Percentiles rank a stretch among this genome's conserved stretches.
phyloP scores from a whole-genome alignment of 92 coral and sea anemone genomes.

The Paragorgia papillata region DNA sequence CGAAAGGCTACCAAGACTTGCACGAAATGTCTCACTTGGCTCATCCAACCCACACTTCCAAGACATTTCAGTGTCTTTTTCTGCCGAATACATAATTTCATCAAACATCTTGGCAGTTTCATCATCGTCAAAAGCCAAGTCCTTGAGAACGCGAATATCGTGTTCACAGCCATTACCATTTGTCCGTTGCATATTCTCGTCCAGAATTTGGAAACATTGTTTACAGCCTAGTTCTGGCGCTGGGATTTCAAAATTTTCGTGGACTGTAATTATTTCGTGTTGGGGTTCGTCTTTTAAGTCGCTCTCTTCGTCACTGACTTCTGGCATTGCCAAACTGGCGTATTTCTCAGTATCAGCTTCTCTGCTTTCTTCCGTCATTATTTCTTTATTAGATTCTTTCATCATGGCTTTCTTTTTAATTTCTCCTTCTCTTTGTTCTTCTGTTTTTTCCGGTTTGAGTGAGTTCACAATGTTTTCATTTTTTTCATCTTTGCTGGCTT shows the following conservation, averaged over 20 bases:
- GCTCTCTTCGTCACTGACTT: conserved; percentile 9
- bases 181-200: conserved; percentile 8
- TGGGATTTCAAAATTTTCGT: conserved; percentile 1
- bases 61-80: background rate
- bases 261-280: background rate
- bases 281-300: background rate
- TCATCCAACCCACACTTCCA: background rate
- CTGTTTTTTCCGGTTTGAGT: background rate
- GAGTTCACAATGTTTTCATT: background rate
- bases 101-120: background rate
- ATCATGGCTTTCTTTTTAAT: background rate
- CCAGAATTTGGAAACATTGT: conserved; percentile 25
- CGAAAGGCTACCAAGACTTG: conserved; percentile 26
- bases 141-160: background rate
- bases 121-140: background rate
- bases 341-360: background rate
- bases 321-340: conserved; percentile 18
- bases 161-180: background rate
- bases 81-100: background rate
- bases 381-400: background rate
- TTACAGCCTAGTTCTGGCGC: no score
- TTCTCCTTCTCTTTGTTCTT: background rate
- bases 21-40: conserved; percentile 2
- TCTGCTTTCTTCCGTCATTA: background rate
- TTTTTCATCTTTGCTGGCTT: background rate